Base-by-base conservation (phyloP, 2,888 invertebrate species). In the Sarcophaga subvicina region DNA sequence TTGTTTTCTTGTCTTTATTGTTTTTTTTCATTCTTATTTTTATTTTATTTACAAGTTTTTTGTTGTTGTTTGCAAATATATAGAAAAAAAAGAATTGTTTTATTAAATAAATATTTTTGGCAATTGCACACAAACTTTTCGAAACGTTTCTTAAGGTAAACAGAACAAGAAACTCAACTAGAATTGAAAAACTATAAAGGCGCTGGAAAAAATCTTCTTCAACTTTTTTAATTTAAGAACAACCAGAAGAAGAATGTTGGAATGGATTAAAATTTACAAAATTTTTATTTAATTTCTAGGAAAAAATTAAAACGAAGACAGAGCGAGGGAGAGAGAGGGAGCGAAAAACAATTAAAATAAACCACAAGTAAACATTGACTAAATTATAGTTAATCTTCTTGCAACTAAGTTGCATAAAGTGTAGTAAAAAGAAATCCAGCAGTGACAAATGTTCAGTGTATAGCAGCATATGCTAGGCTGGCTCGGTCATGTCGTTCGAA, bases 101-200 rank as follows among this genome's bases (percentile, higher is more conserved):
- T 80, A 84, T 84, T 80, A 84, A 84, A 84, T 84, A 84, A 84
- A 84, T 80, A 84, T 84, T 80, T 84, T 70, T 84, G 80, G 76
- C 64, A 84, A 76, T 71, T 76, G 70, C 70, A 80, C 17, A 37
- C 12, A 54, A 20, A n/a, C 62, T 76, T 47, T 14, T 49, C 37
- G 11, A 27, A 54, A 66, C 70, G 64, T 76, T 76, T 37, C 66
- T 71, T 49, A 83, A 76, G 70, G 80, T 84, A 80, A 76, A 73
- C 47, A 71, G 64, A 70, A 59, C 54, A 20, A 49, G 37, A 37
- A 66, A 37, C 60, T n/a, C 17, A 71, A 71, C 66, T 67, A 37
- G 22, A 62, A 62, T 62, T 62, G 22, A 22, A 22, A 83, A 75
- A 37, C 37, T 37, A 37, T 10, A 37, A 37, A 37, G 37, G 37